Evolutionary conservation across 1,140 invertebrate genomes (phyloP).

Genomic region (Ectropis grisescens): DNA sequence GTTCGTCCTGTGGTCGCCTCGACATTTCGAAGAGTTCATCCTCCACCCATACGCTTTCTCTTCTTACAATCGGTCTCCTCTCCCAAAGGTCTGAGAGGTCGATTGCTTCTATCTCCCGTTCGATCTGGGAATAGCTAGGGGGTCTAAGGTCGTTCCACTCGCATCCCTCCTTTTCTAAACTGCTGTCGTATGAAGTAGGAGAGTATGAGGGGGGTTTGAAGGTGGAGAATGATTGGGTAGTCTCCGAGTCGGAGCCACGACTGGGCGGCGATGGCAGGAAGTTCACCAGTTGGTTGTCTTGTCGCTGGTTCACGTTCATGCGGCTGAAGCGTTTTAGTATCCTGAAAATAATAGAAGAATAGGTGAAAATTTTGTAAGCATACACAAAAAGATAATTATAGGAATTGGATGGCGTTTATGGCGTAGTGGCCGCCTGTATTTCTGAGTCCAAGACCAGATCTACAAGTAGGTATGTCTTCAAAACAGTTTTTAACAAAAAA

Average conservation of each 20-base stretch:
- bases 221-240: slow-evolving; percentile 68
- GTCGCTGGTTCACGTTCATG: slow-evolving; percentile 62
- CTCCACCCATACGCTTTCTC: slow-evolving; percentile 68
- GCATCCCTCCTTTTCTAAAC: slow-evolving; percentile 52
- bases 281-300: slow-evolving; percentile 75
- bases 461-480: too few species aligned
- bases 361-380: too few species aligned
- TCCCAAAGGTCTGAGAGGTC: slow-evolving; percentile 71
- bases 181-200: slow-evolving; percentile 52
- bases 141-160: slow-evolving; percentile 65
- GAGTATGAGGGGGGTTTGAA: slow-evolving; percentile 71
- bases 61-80: slow-evolving; percentile 50
- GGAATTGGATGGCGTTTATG: too few species aligned
- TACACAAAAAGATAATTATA: too few species aligned
- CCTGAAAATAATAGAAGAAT: slow-evolving; percentile 30
- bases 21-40: slow-evolving; percentile 81
- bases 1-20: slow-evolving; percentile 82
- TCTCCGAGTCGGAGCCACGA: slow-evolving; percentile 41
- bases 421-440: too few species aligned
- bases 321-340: slow-evolving; percentile 79
- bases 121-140: slow-evolving; percentile 67
- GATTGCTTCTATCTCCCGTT: slow-evolving; percentile 42
- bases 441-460: too few species aligned
- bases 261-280: slow-evolving; percentile 73
- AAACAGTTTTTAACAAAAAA: too few species aligned